These are phyloP conservation scores for Azorinus chamasolen DNA, from an alignment of 2,888 invertebrate genomes.

Conservation along the genomic window DNA sequence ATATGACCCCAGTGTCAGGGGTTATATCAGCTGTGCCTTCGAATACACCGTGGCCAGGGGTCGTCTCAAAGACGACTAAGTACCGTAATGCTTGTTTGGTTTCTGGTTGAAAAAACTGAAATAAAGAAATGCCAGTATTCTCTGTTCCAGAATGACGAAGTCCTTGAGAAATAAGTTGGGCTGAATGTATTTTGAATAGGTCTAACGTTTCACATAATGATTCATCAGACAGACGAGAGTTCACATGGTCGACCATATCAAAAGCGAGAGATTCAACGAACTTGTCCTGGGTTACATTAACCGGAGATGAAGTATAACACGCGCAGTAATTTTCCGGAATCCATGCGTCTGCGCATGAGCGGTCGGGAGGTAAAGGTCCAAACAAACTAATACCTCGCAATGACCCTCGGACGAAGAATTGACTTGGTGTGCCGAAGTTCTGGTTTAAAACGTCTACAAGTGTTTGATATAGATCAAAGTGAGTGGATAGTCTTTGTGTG, in stretches of 20 bases:
- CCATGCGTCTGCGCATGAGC: slow-evolving; percentile 92
- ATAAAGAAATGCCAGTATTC: slow-evolving; percentile 58
- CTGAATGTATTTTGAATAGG: slow-evolving; percentile 38
- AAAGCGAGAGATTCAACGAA: slow-evolving; percentile 14
- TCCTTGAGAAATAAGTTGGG: slow-evolving; percentile 33
- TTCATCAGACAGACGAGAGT: slow-evolving; percentile 15
- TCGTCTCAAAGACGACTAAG: slow-evolving; percentile 41
- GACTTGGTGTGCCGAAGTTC: slow-evolving; percentile 54
- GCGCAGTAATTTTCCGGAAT: slow-evolving; percentile 90
- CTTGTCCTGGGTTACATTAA: slow-evolving; percentile 31
- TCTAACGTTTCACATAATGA: slow-evolving; percentile 36
- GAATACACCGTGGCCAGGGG: slow-evolving; percentile 52
- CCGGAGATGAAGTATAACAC: slow-evolving; percentile 58
- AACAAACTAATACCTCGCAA: slow-evolving; percentile 90
- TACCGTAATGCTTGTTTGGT: slow-evolving; percentile 28
- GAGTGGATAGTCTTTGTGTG: slow-evolving; percentile 91
- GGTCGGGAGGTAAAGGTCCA: slow-evolving; percentile 90
- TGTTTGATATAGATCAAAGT: slow-evolving; percentile 94
- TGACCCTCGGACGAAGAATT: slow-evolving; percentile 28
- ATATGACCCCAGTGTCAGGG: neutral
- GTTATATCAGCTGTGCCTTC: slow-evolving; percentile 39
- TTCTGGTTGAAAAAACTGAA: slow-evolving; percentile 57
- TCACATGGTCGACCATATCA: slow-evolving; percentile 33
- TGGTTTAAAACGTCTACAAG: slow-evolving; percentile 89
- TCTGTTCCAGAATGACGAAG: slow-evolving; percentile 50